Percentiles rank a stretch among this genome's conserved stretches.
phyloP scores from a whole-genome alignment of 2,797 vertebrate genomes.

The Esox masquinongy region DNA sequence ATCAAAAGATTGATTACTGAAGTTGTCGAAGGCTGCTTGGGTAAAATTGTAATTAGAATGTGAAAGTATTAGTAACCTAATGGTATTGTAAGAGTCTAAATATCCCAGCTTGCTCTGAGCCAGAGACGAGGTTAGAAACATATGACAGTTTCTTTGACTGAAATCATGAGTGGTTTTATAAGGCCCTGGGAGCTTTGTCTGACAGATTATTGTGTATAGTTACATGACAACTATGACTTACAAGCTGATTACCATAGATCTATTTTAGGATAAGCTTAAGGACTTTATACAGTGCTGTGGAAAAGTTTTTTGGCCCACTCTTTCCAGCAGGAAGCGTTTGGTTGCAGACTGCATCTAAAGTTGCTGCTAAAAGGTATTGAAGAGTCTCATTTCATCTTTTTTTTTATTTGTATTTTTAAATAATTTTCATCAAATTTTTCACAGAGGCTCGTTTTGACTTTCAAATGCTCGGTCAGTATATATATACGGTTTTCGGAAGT shows the following conservation, averaged over 20 bases:
- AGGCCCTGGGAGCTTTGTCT: conserved; percentile 18
- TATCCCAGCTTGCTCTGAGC: not conserved
- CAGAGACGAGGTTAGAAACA: not conserved
- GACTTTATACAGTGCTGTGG: conserved; percentile 43
- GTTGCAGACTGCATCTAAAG: too few relatives aligned
- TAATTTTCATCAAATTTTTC: too few relatives aligned
- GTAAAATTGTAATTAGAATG: not conserved
- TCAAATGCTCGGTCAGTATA: too few relatives aligned
- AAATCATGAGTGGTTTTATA: conserved; percentile 35
- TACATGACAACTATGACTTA: conserved; percentile 64
- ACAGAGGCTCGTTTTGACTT: too few relatives aligned
- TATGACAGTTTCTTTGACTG: not conserved
- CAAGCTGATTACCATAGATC: conserved; percentile 70
- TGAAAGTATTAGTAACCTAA: not conserved
- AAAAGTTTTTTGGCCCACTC: too few relatives aligned
- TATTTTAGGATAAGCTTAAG: conserved; percentile 73
- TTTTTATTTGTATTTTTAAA: too few relatives aligned
- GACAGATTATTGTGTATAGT: conserved; percentile 42
- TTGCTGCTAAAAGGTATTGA: too few relatives aligned
- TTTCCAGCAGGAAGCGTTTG: too few relatives aligned
- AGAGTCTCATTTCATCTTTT: too few relatives aligned
- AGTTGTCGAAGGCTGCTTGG: not conserved
- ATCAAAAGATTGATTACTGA: too few relatives aligned
- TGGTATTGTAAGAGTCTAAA: not conserved
- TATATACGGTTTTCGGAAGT: too few relatives aligned